phyloP scores from a whole-genome alignment of 2,113 vertebrate genomes.

The Otolemur garnettii region DNA sequence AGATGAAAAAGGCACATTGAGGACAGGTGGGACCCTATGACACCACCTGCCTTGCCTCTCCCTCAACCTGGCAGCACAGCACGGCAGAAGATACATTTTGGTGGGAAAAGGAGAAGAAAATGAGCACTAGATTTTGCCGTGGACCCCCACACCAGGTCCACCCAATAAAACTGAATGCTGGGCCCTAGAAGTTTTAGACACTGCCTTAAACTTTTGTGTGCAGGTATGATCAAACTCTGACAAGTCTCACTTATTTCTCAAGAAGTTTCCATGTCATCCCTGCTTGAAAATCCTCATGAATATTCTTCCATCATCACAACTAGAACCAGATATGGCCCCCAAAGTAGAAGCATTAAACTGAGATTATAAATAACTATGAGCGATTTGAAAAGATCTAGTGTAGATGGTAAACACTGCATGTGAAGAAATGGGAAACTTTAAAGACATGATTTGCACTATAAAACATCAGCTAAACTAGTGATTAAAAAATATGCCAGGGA shows the following conservation, averaged over 20 bases:
- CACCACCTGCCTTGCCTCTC: neutral
- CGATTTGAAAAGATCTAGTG: neutral
- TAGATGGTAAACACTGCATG: neutral
- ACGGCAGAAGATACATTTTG: accelerated
- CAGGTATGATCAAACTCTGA: too few species aligned
- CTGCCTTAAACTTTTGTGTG: too few species aligned
- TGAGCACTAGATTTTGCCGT: accelerated
- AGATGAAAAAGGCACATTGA: neutral
- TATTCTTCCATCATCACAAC: neutral
- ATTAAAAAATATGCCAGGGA: neutral
- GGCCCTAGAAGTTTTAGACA: too few species aligned
- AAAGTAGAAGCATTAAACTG: neutral
- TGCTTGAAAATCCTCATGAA: too few species aligned
- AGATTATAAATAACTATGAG: neutral
- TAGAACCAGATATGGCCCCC: neutral
- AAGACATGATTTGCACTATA: neutral
- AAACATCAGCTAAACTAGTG: neutral
- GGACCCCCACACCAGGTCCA: neutral
- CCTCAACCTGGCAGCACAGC: accelerated
- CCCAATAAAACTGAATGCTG: neutral
- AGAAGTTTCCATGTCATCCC: too few species aligned
- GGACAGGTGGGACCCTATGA: neutral
- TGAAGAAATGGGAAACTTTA: neutral
- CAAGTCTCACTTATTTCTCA: too few species aligned
- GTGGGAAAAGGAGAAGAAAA: neutral